These are phyloP conservation scores for Tribolium madens DNA, from an alignment of 1,140 invertebrate species.

Conservation along the genomic window DNA sequence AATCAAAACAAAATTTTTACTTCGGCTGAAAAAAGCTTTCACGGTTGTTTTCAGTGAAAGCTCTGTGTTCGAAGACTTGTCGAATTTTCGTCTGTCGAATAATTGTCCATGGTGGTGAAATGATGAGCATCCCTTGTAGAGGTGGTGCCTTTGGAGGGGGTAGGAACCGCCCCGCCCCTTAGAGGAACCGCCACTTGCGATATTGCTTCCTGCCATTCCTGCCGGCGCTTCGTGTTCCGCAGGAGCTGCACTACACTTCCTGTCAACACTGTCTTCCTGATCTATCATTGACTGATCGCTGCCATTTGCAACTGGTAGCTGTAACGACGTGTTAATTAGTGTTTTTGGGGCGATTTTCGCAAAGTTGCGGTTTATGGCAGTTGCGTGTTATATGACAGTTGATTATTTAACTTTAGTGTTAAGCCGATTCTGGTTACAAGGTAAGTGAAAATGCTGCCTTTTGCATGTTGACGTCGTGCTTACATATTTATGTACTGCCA, in stretches of 20 bases:
- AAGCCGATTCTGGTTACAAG: neutral
- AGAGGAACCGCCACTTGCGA: slow-evolving; percentile 66
- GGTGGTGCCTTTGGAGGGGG: slow-evolving; percentile 57
- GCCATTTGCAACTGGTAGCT: slow-evolving; percentile 42
- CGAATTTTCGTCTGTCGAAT: slow-evolving; percentile 7
- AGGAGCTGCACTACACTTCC: slow-evolving; percentile 64
- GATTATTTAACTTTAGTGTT: slow-evolving; percentile 21
- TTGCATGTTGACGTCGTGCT: slow-evolving; percentile 18
- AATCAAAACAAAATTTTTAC: no score
- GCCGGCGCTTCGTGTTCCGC: slow-evolving; percentile 64
- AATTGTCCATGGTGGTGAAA: slow-evolving; percentile 43
- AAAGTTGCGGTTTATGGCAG: slow-evolving; percentile 24
- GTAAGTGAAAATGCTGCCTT: slow-evolving; percentile 29
- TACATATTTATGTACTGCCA: slow-evolving; percentile 43
- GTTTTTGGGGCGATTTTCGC: slow-evolving; percentile 7
- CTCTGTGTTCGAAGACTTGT: neutral
- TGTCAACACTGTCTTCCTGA: slow-evolving; percentile 58
- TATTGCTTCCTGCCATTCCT: slow-evolving; percentile 67
- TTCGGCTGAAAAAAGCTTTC: no score
- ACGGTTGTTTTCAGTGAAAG: no score
- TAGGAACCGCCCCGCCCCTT: slow-evolving; percentile 59
- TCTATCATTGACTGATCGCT: slow-evolving; percentile 57
- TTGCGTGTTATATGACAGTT: slow-evolving; percentile 23
- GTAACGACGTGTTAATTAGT: slow-evolving; percentile 54
- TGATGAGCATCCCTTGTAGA: slow-evolving; percentile 57